phyloP scores from a whole-genome alignment of 2,888 invertebrate species.

The Tyria jacobaeae region DNA sequence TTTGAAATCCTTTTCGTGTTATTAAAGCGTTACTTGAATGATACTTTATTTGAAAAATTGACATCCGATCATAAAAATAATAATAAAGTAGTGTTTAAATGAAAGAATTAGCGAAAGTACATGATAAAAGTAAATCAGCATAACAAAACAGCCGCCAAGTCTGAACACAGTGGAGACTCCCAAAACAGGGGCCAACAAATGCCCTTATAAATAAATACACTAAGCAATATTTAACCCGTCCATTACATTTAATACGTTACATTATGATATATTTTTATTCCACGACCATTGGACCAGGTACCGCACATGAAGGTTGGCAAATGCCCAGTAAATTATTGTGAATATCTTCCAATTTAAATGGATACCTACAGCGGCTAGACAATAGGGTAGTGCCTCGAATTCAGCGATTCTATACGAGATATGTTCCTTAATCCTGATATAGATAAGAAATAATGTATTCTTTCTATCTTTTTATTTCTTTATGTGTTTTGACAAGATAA shows the following conservation, averaged over 20 bases:
- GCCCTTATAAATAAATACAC: constrained; percentile 53
- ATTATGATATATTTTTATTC: constrained; percentile 34
- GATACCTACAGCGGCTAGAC: constrained; percentile 26
- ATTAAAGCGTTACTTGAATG: too few species aligned
- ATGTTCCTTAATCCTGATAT: constrained; percentile 6
- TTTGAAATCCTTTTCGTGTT: too few species aligned
- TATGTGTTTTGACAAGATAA: too few species aligned
- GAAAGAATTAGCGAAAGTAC: too few species aligned
- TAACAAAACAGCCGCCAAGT: not conserved
- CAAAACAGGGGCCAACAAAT: constrained; percentile 59
- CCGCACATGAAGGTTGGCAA: constrained; percentile 38
- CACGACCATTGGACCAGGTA: constrained; percentile 33
- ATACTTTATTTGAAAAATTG: too few species aligned
- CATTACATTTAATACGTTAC: constrained; percentile 25
- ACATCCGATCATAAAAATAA: too few species aligned
- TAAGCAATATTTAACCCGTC: constrained; percentile 52
- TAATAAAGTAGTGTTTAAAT: too few species aligned
- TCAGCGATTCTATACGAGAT: constrained; percentile 25
- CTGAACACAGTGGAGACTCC: not conserved
- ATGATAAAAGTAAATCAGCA: not conserved
- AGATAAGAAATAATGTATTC: not conserved
- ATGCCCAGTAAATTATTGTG: constrained; percentile 45
- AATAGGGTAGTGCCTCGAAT: constrained; percentile 22
- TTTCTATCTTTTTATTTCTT: too few species aligned
- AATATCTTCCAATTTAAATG: constrained; percentile 43